Base-by-base conservation (phyloP, 1,140 invertebrate species). In the Drosophila persimilis region DNA sequence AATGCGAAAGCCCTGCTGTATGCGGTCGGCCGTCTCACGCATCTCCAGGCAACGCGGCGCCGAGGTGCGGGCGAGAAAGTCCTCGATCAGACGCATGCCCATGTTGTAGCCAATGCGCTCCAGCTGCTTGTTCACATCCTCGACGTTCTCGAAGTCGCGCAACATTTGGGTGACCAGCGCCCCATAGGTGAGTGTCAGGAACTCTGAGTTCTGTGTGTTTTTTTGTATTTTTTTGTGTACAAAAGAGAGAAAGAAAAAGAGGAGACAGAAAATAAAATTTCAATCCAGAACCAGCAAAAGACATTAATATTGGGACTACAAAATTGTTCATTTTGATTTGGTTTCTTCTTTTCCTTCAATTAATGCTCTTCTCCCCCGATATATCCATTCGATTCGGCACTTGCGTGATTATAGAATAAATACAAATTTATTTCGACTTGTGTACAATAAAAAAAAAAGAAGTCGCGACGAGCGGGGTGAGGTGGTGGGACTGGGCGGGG, bases 91-190 rank as follows among this genome's bases (percentile, higher is more conserved):
- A 43, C 99, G 93, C 48, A 99, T 95, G 31, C 99, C 99, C 94
- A 99, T 99, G 90, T 99, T 99, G 88, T 99, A 99, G 22, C 98
- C 98, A 92, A 98, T 97, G 89, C 97, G 92, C 80, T 98, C 97
- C 39, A 99, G 92, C 88, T 98, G 97, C 90, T 98, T 98, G 89
- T 98, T 98, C 0, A 98, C 97, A 93, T 99, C 98, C 51, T 99
- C 98, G 22, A 97, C 95, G 93, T 98, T 98, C 91, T 99, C 99
- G 89, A 97, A 97, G 92, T 99, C 99, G 92, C 98, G 98, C 15
- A 99, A 92, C 90, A 99, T 95, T 93, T 99, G 98, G 11, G 97
- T 96, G 0, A 99, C 98, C 17, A 99, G 92, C 3, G 99, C 97
- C 46, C 99, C 99, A 93, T 99, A 99, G 3, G 99, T 99, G 35